These are phyloP conservation scores for Cygnus olor DNA, from an alignment of 2,797 vertebrate genomes.

Conservation along the genomic window DNA sequence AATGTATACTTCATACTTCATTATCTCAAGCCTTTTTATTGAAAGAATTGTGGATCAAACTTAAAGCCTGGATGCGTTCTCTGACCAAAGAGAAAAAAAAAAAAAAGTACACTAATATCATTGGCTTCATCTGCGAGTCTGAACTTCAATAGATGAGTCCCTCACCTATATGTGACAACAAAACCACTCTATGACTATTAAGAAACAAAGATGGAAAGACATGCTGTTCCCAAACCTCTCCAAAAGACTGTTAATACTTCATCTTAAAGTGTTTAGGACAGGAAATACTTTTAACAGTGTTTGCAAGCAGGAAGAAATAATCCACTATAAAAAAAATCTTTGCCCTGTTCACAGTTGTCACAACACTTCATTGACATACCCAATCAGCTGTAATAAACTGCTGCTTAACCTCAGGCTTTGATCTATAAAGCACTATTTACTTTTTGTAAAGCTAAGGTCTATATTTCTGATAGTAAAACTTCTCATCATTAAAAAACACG, in stretches of 20 bases:
- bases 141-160: background rate
- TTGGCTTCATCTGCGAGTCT: background rate
- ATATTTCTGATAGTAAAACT: background rate
- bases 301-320: constrained; percentile 25
- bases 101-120: background rate
- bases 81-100: background rate
- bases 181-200: background rate
- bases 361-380: background rate
- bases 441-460: background rate
- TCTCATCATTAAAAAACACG: background rate
- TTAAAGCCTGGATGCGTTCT: background rate
- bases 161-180: background rate
- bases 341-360: background rate
- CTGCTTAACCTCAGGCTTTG: background rate
- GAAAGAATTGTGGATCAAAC: background rate
- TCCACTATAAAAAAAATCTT: background rate
- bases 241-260: background rate
- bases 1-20: background rate
- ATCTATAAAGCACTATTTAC: background rate
- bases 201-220: background rate
- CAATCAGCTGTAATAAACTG: background rate
- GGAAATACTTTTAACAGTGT: background rate
- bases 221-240: background rate
- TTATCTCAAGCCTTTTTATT: background rate
- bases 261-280: background rate